phyloP scores from a whole-genome alignment of 2,113 vertebrate genomes.

The Chinchilla lanigera region DNA sequence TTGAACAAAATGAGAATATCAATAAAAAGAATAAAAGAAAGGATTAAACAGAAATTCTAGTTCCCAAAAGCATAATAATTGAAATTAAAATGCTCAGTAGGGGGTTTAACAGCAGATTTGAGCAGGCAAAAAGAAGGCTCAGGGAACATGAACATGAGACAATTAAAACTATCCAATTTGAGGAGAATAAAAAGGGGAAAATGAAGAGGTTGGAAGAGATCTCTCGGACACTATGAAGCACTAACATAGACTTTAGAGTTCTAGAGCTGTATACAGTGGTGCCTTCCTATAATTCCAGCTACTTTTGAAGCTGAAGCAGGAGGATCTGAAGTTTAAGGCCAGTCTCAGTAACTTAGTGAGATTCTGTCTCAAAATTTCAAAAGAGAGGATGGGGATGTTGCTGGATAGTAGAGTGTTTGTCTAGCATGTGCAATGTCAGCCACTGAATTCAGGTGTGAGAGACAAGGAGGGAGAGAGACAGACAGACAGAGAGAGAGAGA shows the following conservation, averaged over 20 bases:
- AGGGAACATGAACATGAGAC: background rate
- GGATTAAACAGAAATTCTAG: background rate
- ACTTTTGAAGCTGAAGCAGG: background rate
- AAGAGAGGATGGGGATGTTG: background rate
- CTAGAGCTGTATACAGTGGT: background rate
- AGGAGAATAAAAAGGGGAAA: background rate
- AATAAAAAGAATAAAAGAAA: background rate
- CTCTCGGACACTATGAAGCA: background rate
- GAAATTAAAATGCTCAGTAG: background rate
- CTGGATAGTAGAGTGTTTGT: background rate
- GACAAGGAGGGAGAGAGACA: background rate
- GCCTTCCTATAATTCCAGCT: background rate
- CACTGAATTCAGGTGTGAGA: background rate
- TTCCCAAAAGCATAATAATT: background rate
- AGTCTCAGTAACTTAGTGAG: background rate
- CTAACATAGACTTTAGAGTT: too few relatives aligned
- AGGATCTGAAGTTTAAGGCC: background rate
- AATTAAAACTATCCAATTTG: background rate
- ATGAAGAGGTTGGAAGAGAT: too few relatives aligned
- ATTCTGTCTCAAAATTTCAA: background rate
- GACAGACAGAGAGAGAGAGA: background rate
- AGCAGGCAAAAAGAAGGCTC: background rate
- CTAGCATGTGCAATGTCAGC: background rate
- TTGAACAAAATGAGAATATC: background rate
- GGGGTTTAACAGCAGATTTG: background rate